Percentiles rank a stretch among this genome's conserved stretches.
Conservation (phyloP, 1,140 invertebrate species). For the Scaptomyza montana region DNA sequence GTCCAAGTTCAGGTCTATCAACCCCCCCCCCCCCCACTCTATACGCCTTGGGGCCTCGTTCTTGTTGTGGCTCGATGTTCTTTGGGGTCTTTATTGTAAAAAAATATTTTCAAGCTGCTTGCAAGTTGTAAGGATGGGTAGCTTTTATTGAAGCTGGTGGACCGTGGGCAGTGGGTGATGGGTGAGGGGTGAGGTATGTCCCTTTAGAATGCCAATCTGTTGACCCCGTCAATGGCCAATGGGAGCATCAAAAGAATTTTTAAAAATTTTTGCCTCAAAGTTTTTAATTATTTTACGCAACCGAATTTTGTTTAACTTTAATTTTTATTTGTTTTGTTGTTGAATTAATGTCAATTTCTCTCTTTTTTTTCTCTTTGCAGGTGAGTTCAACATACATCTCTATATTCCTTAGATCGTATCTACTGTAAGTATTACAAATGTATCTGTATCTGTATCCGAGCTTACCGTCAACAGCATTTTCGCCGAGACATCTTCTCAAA, state of each 20-base stretch:
- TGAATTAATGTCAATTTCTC: constrained; percentile 50
- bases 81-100: constrained; percentile 42
- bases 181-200: neutral
- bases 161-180: no score
- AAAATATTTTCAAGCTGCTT: constrained; percentile 59
- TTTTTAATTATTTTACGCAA: constrained; percentile 70
- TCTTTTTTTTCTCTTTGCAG: constrained; percentile 44
- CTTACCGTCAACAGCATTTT: neutral
- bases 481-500: constrained; percentile 4
- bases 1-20: constrained; percentile 8
- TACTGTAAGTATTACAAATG: neutral
- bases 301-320: constrained; percentile 24
- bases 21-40: neutral
- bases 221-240: constrained; percentile 67
- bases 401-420: no score
- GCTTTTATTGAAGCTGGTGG: no score
- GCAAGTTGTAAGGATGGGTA: no score
- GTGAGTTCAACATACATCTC: constrained; percentile 49
- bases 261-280: constrained; percentile 60
- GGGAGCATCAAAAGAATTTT: constrained; percentile 71
- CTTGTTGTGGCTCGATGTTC: constrained; percentile 1
- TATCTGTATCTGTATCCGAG: neutral
- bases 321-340: constrained; percentile 31
- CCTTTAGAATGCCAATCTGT: constrained; percentile 50
- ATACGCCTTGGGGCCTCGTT: constrained; percentile 24